Evolutionary conservation across 1,140 invertebrate species (phyloP).

Genomic region (Drosophila yakuba): DNA sequence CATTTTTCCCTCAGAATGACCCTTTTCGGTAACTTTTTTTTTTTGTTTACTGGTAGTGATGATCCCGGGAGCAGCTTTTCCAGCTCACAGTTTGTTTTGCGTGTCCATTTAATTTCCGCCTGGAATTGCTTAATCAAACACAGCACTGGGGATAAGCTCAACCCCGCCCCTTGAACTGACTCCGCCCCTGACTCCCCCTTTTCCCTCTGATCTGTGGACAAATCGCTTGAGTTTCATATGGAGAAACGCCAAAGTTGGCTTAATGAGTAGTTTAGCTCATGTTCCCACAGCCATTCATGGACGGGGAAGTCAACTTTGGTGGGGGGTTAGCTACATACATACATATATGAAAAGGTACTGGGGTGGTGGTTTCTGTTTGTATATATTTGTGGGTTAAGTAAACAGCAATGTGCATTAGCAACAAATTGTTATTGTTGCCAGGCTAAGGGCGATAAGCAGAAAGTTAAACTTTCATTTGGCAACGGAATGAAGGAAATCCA

Average conservation of each 20-base stretch:
- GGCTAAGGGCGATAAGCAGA: constrained; percentile 34
- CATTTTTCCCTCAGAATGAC: constrained; percentile 31
- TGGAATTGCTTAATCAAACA: constrained; percentile 83
- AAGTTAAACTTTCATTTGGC: constrained; percentile 47
- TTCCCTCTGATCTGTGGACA: constrained; percentile 20
- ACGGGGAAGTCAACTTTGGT: not conserved
- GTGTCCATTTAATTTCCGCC: constrained; percentile 82
- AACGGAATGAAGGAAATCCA: not conserved
- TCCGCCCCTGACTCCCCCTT: not conserved
- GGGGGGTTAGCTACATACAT: not conserved
- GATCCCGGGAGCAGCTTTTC: constrained; percentile 28
- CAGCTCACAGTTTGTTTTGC: constrained; percentile 70
- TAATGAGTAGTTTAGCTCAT: constrained; percentile 73
- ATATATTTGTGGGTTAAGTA: constrained; percentile 36
- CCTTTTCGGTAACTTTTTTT: constrained; percentile 45
- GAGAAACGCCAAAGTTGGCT: constrained; percentile 53
- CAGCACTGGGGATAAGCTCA: constrained; percentile 46
- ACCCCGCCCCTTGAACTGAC: not conserved
- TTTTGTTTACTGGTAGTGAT: constrained; percentile 5
- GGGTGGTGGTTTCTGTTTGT: not conserved
- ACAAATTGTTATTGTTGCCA: constrained; percentile 80
- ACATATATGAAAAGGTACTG: not conserved
- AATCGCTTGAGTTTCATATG: constrained; percentile 52
- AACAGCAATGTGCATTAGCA: constrained; percentile 71
- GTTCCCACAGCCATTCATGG: constrained; percentile 24